These are phyloP conservation scores for Hylaeus anthracinus DNA, from an alignment of 1,140 invertebrate species.

Conservation along the genomic window DNA sequence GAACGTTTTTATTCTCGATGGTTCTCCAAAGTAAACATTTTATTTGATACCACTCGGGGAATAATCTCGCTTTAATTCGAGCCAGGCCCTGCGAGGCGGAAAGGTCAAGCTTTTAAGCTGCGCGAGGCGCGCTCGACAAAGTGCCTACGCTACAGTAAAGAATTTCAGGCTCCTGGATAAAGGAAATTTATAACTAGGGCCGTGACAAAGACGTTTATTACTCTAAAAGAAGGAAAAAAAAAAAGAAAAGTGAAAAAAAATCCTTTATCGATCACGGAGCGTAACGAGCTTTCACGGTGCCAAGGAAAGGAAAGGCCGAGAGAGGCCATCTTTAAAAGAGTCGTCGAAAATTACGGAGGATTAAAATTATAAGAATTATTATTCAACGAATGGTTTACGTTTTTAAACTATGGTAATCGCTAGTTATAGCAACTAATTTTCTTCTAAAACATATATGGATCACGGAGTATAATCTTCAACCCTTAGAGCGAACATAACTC, in stretches of 20 bases:
- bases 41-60: not conserved
- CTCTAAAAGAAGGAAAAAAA: not conserved
- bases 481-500: not conserved
- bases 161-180: not conserved
- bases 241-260: not conserved
- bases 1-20: too few relatives aligned
- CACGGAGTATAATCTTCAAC: too few relatives aligned
- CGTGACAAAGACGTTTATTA: not conserved
- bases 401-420: too few relatives aligned
- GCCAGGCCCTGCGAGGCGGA: not conserved
- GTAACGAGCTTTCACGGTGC: not conserved
- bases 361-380: too few relatives aligned
- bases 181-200: not conserved
- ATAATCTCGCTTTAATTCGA: not conserved
- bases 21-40: not conserved
- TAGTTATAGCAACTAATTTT: too few relatives aligned
- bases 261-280: not conserved
- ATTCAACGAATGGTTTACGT: too few relatives aligned
- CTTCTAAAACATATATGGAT: too few relatives aligned
- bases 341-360: too few relatives aligned
- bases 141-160: not conserved
- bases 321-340: not conserved
- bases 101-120: conserved; percentile 6
- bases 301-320: too few relatives aligned
- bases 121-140: too few relatives aligned